Percentiles rank a stretch among this genome's conserved stretches.
phyloP scores from a whole-genome alignment of 1,140 invertebrate species.

The Drosophila willistoni region DNA sequence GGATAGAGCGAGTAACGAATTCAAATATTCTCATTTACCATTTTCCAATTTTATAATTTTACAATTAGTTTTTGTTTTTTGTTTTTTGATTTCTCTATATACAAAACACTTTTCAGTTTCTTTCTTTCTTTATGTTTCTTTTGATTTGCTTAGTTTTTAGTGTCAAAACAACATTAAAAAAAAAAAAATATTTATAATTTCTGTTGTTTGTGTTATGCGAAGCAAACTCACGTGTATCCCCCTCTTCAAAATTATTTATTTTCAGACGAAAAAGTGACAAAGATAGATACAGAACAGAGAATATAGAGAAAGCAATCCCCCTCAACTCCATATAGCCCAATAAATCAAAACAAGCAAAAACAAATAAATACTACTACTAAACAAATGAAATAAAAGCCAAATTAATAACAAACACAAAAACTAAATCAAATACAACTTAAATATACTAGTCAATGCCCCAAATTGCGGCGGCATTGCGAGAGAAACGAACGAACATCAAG shows the following conservation, averaged over 20 bases:
- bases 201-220: slow-evolving; percentile 76
- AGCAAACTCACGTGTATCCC: slow-evolving; percentile 81
- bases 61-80: background rate
- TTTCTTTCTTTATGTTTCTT: slow-evolving; percentile 55
- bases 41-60: slow-evolving; percentile 11
- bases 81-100: slow-evolving; percentile 1
- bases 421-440: slow-evolving; percentile 17
- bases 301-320: slow-evolving; percentile 45
- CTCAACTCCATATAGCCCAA: slow-evolving; percentile 9
- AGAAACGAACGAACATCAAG: slow-evolving; percentile 20
- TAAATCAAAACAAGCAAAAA: slow-evolving; percentile 32
- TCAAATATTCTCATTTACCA: slow-evolving; percentile 10
- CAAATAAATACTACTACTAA: slow-evolving; percentile 12
- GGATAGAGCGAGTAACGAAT: slow-evolving; percentile 19
- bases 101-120: slow-evolving; percentile 30
- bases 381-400: slow-evolving; percentile 3
- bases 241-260: slow-evolving; percentile 83
- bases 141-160: slow-evolving; percentile 71
- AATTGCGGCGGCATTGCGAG: background rate
- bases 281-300: slow-evolving; percentile 48
- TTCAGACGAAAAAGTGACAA: slow-evolving; percentile 78
- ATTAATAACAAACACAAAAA: background rate
- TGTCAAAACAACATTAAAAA: slow-evolving; percentile 61
- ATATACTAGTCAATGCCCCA: slow-evolving; percentile 16
- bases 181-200: slow-evolving; percentile 68